phyloP scores from a whole-genome alignment of 2,888 invertebrate species.

The Oasisia sp. region DNA sequence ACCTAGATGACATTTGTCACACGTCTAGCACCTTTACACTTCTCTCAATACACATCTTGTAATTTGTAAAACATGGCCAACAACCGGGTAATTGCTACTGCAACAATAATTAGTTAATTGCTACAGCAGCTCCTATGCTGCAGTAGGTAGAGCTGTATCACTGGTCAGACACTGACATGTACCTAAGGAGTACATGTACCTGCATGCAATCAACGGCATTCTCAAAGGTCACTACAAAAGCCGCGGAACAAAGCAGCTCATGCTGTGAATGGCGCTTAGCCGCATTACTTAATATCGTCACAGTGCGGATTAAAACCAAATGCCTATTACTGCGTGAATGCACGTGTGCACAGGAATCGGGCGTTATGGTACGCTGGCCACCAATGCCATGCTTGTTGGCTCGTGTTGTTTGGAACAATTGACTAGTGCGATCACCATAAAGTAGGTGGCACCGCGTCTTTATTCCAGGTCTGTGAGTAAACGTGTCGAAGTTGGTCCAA shows the following conservation, averaged over 20 bases:
- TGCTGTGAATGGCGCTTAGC: neutral
- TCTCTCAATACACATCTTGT: neutral
- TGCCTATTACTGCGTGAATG: neutral
- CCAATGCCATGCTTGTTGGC: neutral
- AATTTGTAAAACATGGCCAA: slow-evolving; percentile 12
- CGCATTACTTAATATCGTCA: neutral
- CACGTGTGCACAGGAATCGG: neutral
- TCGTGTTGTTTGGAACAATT: neutral
- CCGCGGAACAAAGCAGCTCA: neutral
- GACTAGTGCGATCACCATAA: neutral
- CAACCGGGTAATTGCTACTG: neutral
- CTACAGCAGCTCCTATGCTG: neutral
- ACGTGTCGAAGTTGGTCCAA: slow-evolving; percentile 4
- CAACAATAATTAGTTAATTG: neutral
- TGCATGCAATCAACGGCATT: neutral
- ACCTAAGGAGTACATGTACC: neutral
- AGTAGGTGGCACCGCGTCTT: neutral
- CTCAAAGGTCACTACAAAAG: slow-evolving; percentile 12
- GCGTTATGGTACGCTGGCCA: neutral
- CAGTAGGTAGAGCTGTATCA: neutral
- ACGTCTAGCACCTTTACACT: neutral
- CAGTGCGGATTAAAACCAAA: neutral
- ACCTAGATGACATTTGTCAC: neutral
- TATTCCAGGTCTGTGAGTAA: slow-evolving; percentile 1
- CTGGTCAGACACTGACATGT: neutral